Evolutionary conservation across 1,140 invertebrate species (phyloP).

Genomic region (Bombyx mandarina): DNA sequence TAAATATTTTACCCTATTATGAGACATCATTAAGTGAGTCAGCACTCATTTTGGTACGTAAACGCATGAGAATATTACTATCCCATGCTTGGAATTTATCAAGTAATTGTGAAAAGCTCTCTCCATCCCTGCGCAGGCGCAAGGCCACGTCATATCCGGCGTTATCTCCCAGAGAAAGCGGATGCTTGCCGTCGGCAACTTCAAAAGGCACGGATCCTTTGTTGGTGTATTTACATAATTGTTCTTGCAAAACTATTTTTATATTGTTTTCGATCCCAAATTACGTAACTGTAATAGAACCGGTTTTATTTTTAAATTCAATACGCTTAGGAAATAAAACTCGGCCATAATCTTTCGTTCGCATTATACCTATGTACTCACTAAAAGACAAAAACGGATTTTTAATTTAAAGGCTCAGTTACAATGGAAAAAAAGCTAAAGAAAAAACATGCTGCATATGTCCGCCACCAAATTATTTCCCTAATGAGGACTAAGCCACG

Average conservation of each 20-base stretch:
- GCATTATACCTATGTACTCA: too few species aligned
- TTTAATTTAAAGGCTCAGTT: too few species aligned
- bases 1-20: too few species aligned
- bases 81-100: slow-evolving; percentile 54
- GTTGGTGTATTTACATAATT: slow-evolving; percentile 40
- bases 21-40: too few species aligned
- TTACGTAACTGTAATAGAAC: slow-evolving; percentile 7
- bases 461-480: slow-evolving; percentile 9
- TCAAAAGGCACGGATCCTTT: slow-evolving; percentile 45
- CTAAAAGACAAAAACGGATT: too few species aligned
- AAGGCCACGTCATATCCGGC: slow-evolving; percentile 63
- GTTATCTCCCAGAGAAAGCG: slow-evolving; percentile 55
- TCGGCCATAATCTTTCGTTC: too few species aligned
- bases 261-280: slow-evolving; percentile 25
- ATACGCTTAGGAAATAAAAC: too few species aligned
- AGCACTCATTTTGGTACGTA: slow-evolving; percentile 1
- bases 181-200: slow-evolving; percentile 41
- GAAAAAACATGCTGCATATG: slow-evolving; percentile 14
- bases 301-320: too few species aligned
- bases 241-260: slow-evolving; percentile 47
- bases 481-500: slow-evolving; percentile 28
- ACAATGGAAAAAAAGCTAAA: slow-evolving; percentile 1
- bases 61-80: slow-evolving; percentile 23
- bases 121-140: slow-evolving; percentile 19
- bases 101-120: slow-evolving; percentile 62